Conservation (phyloP, 2,113 vertebrate genomes). For the Aptenodytes forsteri region DNA sequence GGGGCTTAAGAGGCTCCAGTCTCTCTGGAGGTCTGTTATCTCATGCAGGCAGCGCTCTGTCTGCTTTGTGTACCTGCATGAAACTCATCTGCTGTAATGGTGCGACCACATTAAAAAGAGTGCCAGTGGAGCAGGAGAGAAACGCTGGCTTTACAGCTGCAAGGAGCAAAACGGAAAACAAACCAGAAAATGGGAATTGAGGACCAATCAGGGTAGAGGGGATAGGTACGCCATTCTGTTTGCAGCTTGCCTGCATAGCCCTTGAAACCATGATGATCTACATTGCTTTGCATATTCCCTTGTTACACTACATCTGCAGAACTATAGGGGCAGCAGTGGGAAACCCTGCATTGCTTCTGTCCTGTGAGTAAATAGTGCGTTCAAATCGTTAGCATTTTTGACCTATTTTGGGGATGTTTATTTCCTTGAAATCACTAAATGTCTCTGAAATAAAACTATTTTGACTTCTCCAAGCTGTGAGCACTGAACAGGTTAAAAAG, state of each 20-base stretch:
- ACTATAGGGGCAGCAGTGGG: slow-evolving; percentile 21
- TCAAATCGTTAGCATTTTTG: rapidly evolving
- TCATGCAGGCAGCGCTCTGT: background rate
- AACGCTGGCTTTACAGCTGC: background rate
- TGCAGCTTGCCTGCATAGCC: background rate
- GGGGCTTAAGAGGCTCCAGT: background rate
- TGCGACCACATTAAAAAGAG: background rate
- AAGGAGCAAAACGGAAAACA: background rate
- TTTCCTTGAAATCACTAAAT: slow-evolving; percentile 2
- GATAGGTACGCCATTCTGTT: background rate
- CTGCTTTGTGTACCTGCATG: slow-evolving; percentile 22
- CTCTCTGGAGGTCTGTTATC: slow-evolving; percentile 42
- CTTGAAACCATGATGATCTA: background rate
- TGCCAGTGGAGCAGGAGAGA: background rate
- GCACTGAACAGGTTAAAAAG: slow-evolving; percentile 67
- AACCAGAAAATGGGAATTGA: background rate
- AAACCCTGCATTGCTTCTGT: background rate
- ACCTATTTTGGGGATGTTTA: slow-evolving; percentile 21
- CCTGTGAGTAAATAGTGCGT: background rate
- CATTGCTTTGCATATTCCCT: background rate
- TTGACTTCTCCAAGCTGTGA: slow-evolving; percentile 56
- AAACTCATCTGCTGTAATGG: background rate
- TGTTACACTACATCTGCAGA: background rate
- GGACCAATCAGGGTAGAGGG: background rate
- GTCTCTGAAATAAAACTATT: slow-evolving; percentile 43